Percentiles rank a stretch among this genome's conserved stretches.
Conservation (phyloP, 2,113 vertebrate species). For the Propithecus coquereli region DNA sequence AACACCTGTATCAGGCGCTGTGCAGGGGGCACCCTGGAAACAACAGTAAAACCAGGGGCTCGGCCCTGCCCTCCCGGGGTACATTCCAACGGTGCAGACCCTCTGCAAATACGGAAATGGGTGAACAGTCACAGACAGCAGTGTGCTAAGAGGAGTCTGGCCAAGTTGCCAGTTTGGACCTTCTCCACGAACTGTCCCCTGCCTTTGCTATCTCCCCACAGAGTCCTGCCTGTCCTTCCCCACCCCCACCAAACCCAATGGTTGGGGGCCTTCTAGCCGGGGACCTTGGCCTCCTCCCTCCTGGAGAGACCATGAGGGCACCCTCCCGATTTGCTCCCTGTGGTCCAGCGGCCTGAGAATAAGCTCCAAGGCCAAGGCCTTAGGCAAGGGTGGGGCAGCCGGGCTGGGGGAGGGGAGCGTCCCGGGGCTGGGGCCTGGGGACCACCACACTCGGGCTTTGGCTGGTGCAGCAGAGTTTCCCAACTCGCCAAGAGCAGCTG, state of each 20-base stretch:
- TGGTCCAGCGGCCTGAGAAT: not conserved
- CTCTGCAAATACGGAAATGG: not conserved
- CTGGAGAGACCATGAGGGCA: not conserved
- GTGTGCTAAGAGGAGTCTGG: not conserved
- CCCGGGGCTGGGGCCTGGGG: not conserved
- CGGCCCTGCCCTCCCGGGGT: rapidly evolving
- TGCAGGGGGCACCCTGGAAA: no score
- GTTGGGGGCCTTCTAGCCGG: not conserved
- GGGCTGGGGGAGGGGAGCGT: no score
- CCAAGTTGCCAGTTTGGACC: no score
- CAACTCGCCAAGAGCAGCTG: not conserved
- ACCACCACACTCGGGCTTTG: not conserved
- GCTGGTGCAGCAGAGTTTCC: not conserved
- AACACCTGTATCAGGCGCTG: not conserved
- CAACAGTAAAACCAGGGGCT: not conserved
- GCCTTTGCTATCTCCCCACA: not conserved
- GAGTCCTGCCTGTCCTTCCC: not conserved
- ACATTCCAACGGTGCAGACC: not conserved
- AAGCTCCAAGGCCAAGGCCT: not conserved
- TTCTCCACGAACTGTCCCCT: not conserved
- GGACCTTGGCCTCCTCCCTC: not conserved
- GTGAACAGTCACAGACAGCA: not conserved
- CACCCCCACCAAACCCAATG: not conserved
- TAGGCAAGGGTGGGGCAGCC: not conserved
- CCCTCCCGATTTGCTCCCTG: not conserved